These are phyloP conservation scores for Shargacucullia verbasci DNA, from an alignment of 2,888 invertebrate species.

Conservation along the genomic window DNA sequence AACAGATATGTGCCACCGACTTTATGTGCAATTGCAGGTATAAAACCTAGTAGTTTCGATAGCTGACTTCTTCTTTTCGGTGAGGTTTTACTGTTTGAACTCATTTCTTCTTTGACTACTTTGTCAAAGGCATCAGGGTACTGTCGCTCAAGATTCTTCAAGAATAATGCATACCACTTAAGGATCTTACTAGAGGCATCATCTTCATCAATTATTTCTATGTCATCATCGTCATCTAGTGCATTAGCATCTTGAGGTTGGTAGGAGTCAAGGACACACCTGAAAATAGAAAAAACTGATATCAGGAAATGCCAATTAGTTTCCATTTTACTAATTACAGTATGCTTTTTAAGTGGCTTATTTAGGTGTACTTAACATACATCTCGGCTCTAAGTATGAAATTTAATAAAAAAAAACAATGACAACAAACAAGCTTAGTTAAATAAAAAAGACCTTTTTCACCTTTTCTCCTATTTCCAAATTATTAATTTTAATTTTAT, in stretches of 20 bases:
- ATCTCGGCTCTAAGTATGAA: no score
- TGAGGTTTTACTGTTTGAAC: slow-evolving; percentile 70
- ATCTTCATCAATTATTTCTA: slow-evolving; percentile 82
- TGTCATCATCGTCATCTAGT: slow-evolving; percentile 69
- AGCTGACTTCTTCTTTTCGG: slow-evolving; percentile 73
- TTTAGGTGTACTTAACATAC: no score
- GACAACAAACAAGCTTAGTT: no score
- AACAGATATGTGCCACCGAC: slow-evolving; percentile 88
- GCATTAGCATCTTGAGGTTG: slow-evolving; percentile 52
- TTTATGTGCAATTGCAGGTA: slow-evolving; percentile 87
- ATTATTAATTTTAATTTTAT: no score
- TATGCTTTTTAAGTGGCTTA: background rate
- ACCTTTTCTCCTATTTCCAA: no score
- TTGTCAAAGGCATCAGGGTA: slow-evolving; percentile 93
- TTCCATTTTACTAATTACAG: background rate
- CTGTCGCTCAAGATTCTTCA: slow-evolving; percentile 91
- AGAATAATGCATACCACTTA: slow-evolving; percentile 87
- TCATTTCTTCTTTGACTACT: slow-evolving; percentile 89
- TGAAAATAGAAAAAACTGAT: slow-evolving; percentile 62
- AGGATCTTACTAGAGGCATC: slow-evolving; percentile 75
- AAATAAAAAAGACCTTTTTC: no score
- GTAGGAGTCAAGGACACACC: slow-evolving; percentile 83
- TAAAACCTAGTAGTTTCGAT: slow-evolving; percentile 85
- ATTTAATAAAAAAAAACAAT: no score
- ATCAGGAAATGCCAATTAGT: background rate